Evolutionary conservation across 2,113 vertebrate species (phyloP), one percentile per base, ranked within the genome.

Genomic region (Rhea pennata): DNA sequence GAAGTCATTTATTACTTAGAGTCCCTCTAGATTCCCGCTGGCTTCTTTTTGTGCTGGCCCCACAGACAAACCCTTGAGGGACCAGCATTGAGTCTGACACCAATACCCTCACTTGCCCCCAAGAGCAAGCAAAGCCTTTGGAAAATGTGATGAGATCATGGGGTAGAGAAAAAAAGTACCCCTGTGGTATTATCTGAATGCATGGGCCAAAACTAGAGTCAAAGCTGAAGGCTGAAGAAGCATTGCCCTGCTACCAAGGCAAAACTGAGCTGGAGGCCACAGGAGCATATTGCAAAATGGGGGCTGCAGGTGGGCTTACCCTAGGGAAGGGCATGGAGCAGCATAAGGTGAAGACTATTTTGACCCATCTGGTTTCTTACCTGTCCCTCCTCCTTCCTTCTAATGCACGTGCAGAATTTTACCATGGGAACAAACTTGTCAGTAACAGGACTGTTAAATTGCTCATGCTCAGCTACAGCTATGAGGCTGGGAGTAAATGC

Each of bases 61-160:
- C 65, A 23, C 19, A 3, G 4, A 58, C 1, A 14, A 36, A 56
- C 13, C 6, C 24, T 16, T 64, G 56, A 76, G 65, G 40, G 12
- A 44, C 36, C 42, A 44, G 24, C 0, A 0, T 12, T 48, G n/a
- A 50, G 31, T 27, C 16, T 1, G 2, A 44, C 17, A 58, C 33
- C 40, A 46, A 6, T 14, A 33, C 29, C 15, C 36, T 50, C 9
- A 22, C 17, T 13, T 9, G 15, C 16, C 24, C 53, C 46, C 71
- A 64, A 42, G 29, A 48, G 7, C 42, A 23, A 89, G 29, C 11
- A 40, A 15, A 12, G 27, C 36, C 54, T 80, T 70, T 56, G 50
- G 62, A n/a, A 44, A 65, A 71, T 64, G 0, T 0, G 42, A 39
- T 50, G 48, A 5, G 10, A 46, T 65, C 51, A 6, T 29, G 20